Base-by-base conservation (phyloP, 2,888 invertebrate species). In the Steinernema carpocapsae region DNA sequence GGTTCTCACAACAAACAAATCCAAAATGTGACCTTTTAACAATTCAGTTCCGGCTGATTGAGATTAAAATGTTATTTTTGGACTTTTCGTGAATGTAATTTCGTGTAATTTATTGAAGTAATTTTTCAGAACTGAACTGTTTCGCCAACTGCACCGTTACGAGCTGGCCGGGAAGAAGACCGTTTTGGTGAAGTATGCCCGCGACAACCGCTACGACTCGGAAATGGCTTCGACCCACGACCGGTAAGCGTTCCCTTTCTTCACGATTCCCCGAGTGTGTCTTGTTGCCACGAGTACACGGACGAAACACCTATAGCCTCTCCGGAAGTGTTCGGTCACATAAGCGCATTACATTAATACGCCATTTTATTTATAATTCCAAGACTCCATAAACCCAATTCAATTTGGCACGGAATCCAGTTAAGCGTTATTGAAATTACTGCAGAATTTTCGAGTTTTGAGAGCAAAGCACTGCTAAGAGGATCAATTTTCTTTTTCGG, bases 151-250 rank as follows among this genome's bases (percentile, higher is more conserved):
- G 74, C 82, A 83, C 74, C 79, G 86, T 6, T 82, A 85, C 73
- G 80, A 78, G 29, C 79, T 86, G 37, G 86, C 86, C 10, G 81
- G 79, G 32, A 77, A 81, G 71, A 82, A 77, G 19, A 84, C 85
- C 45, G 80, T 83, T 24, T 77, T 85, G 22, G 84, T 86, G 7
- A 86, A 86, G 72, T 86, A 84, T 75, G 82, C 81, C 0, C 82
- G 79, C 6, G 86, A 86, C 77, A 85, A 79, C 43, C 78, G 86
- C 22, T 86, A 84, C 76, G 84, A 84, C 64, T 77, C 76, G 17
- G 77, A 82, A 26, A 75, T 81, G 43, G 82, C 83, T 2, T 81
- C 82, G 32, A 85, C 85, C 17, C 85, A 85, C 73, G 79, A 80
- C 64, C n/a, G 48, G 79, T 77, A 71, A 56, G 56, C 37, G 14